These are phyloP conservation scores for Rhynchomys soricoides DNA, from an alignment of 2,113 vertebrate genomes.

Conservation along the genomic window DNA sequence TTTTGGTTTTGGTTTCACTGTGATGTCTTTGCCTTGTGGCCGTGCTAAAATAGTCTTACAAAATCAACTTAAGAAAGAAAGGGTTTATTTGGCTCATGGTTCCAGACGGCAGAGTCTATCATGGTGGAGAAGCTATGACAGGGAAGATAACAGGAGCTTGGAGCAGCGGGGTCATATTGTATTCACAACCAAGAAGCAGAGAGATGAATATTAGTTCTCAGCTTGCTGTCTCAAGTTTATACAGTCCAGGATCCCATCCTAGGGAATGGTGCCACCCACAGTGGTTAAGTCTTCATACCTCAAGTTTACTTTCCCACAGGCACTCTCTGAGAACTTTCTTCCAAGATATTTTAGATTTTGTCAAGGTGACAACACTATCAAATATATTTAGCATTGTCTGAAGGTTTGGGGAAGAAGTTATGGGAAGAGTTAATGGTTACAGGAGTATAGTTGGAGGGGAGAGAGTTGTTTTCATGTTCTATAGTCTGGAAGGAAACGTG, in stretches of 20 bases:
- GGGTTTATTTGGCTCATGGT: not conserved
- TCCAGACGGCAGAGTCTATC: not conserved
- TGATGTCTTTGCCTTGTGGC: not conserved
- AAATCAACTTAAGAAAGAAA: not conserved
- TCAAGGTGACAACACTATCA: too few relatives aligned
- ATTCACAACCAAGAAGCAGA: not conserved
- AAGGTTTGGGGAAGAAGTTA: not conserved
- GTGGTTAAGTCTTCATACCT: not conserved
- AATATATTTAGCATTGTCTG: not conserved
- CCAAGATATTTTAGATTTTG: not conserved
- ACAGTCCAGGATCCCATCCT: not conserved
- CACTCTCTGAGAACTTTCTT: not conserved
- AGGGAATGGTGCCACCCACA: not conserved
- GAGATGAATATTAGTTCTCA: not conserved
- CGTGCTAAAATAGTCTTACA: not conserved
- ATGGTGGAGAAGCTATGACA: not conserved
- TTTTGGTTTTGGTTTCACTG: not conserved
- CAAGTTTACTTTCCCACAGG: not conserved
- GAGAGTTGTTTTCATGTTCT: not conserved
- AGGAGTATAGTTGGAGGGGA: not conserved
- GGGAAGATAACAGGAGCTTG: not conserved
- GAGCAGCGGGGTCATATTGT: not conserved
- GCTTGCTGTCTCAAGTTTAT: not conserved
- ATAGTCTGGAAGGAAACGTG: not conserved
- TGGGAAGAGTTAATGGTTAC: not conserved